These are phyloP conservation scores for Macropis europaea DNA, from an alignment of 2,888 invertebrate species.

Conservation along the genomic window DNA sequence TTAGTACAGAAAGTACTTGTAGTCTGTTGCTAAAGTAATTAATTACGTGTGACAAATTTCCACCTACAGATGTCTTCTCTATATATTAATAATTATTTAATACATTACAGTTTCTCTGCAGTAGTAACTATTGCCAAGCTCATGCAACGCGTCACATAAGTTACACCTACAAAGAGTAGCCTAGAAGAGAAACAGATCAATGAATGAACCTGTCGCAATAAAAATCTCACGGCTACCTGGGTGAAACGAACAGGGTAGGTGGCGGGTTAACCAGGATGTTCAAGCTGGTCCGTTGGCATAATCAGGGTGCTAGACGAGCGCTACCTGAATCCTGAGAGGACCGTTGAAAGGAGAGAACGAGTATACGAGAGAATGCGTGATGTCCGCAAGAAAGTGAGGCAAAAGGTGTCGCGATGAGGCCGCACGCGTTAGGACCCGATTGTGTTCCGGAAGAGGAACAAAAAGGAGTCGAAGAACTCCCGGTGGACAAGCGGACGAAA, in stretches of 20 bases:
- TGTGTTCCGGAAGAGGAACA: conserved; percentile 44
- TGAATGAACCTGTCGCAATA: conserved; percentile 70
- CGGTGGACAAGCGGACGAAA: conserved; percentile 16
- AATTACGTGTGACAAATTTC: no score
- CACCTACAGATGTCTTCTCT: no score
- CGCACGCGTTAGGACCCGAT: conserved; percentile 52
- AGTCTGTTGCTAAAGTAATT: no score
- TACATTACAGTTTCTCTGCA: no score
- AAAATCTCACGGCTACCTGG: conserved; percentile 57
- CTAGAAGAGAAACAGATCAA: conserved; percentile 29
- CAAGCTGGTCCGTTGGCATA: conserved; percentile 49
- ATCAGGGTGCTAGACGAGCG: conserved; percentile 51
- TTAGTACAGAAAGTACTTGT: no score
- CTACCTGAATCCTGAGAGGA: conserved; percentile 50
- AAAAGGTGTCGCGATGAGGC: conserved; percentile 60
- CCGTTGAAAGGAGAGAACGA: conserved; percentile 14
- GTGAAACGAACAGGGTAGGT: conserved; percentile 33
- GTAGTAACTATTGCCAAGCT: no score
- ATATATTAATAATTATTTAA: no score
- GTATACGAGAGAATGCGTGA: conserved; percentile 25
- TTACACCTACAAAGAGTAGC: no score
- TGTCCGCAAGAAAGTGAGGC: conserved; percentile 50
- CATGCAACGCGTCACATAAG: no score
- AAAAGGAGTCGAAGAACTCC: conserved; percentile 23
- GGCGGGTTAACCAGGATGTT: conserved; percentile 41